Percentiles rank a stretch among this genome's conserved stretches.
Evolutionary conservation across 2,113 vertebrate genomes (phyloP).

Genomic region (Eupsittula cactorum): DNA sequence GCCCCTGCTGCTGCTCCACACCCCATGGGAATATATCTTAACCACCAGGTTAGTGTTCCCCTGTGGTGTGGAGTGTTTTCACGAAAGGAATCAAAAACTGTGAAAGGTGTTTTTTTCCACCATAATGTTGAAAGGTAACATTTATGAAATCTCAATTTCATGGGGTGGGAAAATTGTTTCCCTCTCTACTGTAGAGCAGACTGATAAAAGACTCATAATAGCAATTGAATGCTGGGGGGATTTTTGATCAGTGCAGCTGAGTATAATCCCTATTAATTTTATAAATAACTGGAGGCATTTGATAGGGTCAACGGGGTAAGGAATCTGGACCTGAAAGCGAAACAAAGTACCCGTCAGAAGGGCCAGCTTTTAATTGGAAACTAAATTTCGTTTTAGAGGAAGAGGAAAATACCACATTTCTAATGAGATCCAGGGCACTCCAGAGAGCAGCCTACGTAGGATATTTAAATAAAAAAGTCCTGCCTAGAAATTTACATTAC

Average conservation of each 20-base stretch:
- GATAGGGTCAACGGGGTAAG: slow-evolving; percentile 42
- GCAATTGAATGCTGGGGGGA: not conserved
- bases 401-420: slow-evolving; percentile 49
- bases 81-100: not conserved
- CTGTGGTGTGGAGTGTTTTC: not conserved
- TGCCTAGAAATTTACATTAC: not conserved
- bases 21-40: not conserved
- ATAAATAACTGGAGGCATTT: slow-evolving; percentile 47
- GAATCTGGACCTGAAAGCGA: slow-evolving; percentile 60
- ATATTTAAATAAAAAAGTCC: not conserved
- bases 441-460: slow-evolving; percentile 7
- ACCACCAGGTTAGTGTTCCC: not conserved
- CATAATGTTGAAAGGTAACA: not conserved
- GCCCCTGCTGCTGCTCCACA: not conserved
- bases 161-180: slow-evolving; percentile 11
- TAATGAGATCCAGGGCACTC: slow-evolving; percentile 57
- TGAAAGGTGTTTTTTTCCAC: not conserved
- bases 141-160: slow-evolving; percentile 24
- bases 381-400: slow-evolving; percentile 55
- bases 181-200: not conserved
- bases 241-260: slow-evolving; percentile 55
- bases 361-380: slow-evolving; percentile 58
- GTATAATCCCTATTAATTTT: slow-evolving; percentile 54
- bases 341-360: slow-evolving; percentile 53
- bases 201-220: slow-evolving; percentile 57